A percentile compares a stretch with the other conserved stretches of the same genome.
Conservation (phyloP, 2,888 invertebrate genomes). For the Nomada ferruginata region DNA sequence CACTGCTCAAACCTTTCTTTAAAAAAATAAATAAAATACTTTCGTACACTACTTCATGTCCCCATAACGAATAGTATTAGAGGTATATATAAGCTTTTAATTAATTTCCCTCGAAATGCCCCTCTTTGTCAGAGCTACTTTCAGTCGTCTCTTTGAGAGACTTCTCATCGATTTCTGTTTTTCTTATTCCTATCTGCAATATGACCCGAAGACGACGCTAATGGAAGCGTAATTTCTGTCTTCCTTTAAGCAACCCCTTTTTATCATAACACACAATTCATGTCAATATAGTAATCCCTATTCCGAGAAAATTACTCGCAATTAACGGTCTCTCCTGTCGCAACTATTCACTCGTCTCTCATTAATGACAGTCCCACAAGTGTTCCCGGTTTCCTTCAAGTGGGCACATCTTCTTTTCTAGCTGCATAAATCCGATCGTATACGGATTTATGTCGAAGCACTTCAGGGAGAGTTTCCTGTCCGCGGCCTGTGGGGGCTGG, state of each 20-base stretch:
- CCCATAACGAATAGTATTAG: not conserved
- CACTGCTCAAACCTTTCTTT: not conserved
- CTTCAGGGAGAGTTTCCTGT: constrained; percentile 87
- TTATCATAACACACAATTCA: constrained; percentile 1
- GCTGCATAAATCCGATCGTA: constrained; percentile 90
- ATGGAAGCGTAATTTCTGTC: constrained; percentile 23
- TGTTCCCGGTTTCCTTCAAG: no score
- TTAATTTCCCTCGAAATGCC: not conserved
- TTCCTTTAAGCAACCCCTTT: constrained; percentile 37
- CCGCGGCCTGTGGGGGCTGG: constrained; percentile 84
- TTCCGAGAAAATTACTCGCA: not conserved
- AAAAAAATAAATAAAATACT: no score
- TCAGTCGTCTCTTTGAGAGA: not conserved
- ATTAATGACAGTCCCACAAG: no score
- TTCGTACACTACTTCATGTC: not conserved
- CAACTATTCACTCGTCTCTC: not conserved
- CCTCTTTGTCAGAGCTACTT: no score
- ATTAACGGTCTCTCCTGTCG: not conserved
- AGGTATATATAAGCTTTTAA: not conserved
- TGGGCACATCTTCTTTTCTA: constrained; percentile 73
- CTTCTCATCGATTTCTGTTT: constrained; percentile 7
- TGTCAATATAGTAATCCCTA: not conserved
- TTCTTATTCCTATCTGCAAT: constrained; percentile 5
- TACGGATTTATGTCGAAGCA: constrained; percentile 91
- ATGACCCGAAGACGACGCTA: constrained; percentile 13